These are phyloP conservation scores for Campodea augens DNA, from an alignment of 1,140 invertebrate genomes.

Conservation along the genomic window DNA sequence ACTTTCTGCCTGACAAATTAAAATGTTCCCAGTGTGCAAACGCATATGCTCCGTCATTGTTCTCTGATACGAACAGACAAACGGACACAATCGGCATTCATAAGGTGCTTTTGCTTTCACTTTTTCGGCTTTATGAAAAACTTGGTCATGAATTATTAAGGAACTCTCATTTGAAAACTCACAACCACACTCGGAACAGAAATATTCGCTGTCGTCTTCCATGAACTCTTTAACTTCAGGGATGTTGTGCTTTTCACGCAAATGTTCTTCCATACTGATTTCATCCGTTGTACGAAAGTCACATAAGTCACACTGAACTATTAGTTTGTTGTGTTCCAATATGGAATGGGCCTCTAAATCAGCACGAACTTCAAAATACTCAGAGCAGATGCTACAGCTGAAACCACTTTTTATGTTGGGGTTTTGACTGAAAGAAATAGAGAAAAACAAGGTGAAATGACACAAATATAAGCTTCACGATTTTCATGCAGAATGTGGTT, in stretches of 20 bases:
- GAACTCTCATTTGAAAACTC: constrained; percentile 30
- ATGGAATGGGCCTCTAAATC: constrained; percentile 22
- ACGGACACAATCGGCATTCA: constrained; percentile 24
- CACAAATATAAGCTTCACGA: too few relatives aligned
- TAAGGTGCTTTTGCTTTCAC: constrained; percentile 18
- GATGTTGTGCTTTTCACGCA: constrained; percentile 18
- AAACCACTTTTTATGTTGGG: constrained; percentile 16
- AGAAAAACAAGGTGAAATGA: constrained; percentile 3
- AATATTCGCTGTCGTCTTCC: constrained; percentile 24
- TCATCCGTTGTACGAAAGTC: constrained; percentile 18
- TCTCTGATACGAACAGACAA: constrained; percentile 22
- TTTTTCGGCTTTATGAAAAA: constrained; percentile 21
- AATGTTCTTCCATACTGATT: constrained; percentile 16
- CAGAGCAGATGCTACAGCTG: constrained; percentile 20
- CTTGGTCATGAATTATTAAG: constrained; percentile 25
- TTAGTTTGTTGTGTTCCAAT: constrained; percentile 19
- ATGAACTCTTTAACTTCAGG: constrained; percentile 34
- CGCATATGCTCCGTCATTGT: constrained; percentile 30
- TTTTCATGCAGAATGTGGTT: too few relatives aligned
- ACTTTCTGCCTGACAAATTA: constrained; percentile 20
- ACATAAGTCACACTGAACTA: constrained; percentile 21
- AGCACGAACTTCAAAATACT: constrained; percentile 19
- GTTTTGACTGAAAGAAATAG: constrained; percentile 15
- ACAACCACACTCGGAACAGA: constrained; percentile 30
- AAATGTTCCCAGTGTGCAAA: constrained; percentile 22